Conservation (phyloP, 2,888 invertebrate genomes). For the Nemapogon koenigi region DNA sequence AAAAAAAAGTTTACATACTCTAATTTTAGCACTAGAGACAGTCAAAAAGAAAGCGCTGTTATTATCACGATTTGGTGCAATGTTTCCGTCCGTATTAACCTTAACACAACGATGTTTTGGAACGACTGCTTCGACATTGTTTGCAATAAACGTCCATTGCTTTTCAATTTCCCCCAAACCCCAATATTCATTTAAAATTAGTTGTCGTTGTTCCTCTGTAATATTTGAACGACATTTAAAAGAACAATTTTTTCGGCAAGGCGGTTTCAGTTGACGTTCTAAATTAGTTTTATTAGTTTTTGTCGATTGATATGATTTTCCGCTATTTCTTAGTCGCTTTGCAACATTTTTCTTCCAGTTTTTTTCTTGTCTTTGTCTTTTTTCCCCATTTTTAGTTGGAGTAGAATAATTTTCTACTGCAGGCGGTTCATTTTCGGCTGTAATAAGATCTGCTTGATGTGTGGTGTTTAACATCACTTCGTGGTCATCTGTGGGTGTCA, state of each 20-base stretch:
- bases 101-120: conserved; percentile 21
- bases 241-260: conserved; percentile 11
- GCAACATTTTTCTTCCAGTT: conserved; percentile 15
- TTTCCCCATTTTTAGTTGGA: conserved; percentile 13
- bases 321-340: conserved; percentile 16
- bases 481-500: conserved; percentile 7
- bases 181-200: conserved; percentile 12
- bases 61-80: conserved; percentile 12
- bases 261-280: conserved; percentile 14
- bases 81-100: conserved; percentile 11
- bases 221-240: conserved; percentile 11
- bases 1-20: conserved; percentile 15
- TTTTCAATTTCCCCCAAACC: conserved; percentile 13
- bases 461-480: conserved; percentile 4
- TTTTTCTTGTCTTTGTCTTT: conserved; percentile 13
- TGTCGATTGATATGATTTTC: conserved; percentile 14
- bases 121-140: conserved; percentile 12
- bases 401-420: conserved; percentile 7
- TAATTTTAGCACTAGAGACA: conserved; percentile 12
- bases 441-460: conserved; percentile 6
- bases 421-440: conserved; percentile 12
- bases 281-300: conserved; percentile 11
- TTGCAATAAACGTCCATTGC: conserved; percentile 16
- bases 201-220: conserved; percentile 12
- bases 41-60: conserved; percentile 15